A percentile compares a stretch with the other conserved stretches of the same genome.
These are phyloP conservation scores for Corythornis cristatus DNA, from an alignment of 2,113 vertebrate genomes.

Conservation along the genomic window DNA sequence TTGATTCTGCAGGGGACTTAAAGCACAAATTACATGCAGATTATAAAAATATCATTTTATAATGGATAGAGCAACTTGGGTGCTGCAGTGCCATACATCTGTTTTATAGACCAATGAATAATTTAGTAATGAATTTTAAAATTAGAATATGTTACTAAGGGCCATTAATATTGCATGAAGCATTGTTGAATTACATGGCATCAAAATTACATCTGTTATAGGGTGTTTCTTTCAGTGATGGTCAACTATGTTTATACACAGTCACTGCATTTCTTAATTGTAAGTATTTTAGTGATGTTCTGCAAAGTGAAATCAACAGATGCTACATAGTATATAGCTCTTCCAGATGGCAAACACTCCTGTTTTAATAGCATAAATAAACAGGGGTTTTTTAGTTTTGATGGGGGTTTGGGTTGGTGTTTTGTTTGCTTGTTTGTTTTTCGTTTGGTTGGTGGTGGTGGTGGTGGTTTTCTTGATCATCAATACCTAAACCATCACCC, in stretches of 20 bases:
- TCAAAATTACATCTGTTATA: constrained; percentile 40
- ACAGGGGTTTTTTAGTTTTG: too few relatives aligned
- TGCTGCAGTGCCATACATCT: constrained; percentile 53
- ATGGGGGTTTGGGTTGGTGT: too few relatives aligned
- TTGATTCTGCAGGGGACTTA: not conserved
- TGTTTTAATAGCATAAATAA: constrained; percentile 13
- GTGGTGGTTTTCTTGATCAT: not conserved
- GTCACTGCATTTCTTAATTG: not conserved
- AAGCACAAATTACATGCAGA: not conserved
- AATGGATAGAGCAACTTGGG: constrained; percentile 1
- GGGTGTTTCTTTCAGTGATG: constrained; percentile 28
- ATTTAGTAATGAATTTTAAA: constrained; percentile 75
- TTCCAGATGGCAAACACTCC: constrained; percentile 34
- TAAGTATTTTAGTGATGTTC: constrained; percentile 18
- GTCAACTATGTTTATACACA: constrained; percentile 12
- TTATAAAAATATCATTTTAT: constrained; percentile 19
- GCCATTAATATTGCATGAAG: constrained; percentile 74
- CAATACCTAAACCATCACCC: not conserved
- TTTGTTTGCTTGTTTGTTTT: not conserved
- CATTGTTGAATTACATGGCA: constrained; percentile 53
- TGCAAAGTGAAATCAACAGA: constrained; percentile 24
- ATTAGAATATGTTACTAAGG: constrained; percentile 55
- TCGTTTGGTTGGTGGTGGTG: too few relatives aligned
- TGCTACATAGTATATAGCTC: not conserved
- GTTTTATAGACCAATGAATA: constrained; percentile 73